These are phyloP conservation scores for Thalpophila matura DNA, from an alignment of 2,888 invertebrate species.

Conservation along the genomic window DNA sequence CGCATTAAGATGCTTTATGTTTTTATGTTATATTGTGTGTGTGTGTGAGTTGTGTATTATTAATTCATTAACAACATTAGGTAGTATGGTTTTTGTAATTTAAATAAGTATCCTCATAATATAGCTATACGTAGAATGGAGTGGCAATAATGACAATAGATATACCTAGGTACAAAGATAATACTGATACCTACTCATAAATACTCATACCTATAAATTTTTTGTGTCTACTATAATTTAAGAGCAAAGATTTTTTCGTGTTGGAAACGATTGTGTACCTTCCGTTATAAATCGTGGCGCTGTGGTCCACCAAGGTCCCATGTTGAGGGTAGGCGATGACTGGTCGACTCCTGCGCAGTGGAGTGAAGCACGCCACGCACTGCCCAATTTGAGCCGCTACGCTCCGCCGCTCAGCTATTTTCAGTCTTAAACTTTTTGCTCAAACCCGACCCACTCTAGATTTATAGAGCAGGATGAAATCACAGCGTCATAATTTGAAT, in stretches of 20 bases:
- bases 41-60: constrained; percentile 25
- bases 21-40: constrained; percentile 32
- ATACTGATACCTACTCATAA: no score
- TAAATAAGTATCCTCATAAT: constrained; percentile 5
- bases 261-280: constrained; percentile 11
- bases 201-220: constrained; percentile 1
- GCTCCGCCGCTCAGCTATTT: constrained; percentile 78
- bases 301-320: constrained; percentile 43
- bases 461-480: constrained; percentile 50
- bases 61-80: constrained; percentile 34
- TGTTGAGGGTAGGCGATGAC: constrained; percentile 73
- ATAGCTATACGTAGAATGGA: constrained; percentile 10
- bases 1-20: constrained; percentile 40
- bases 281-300: constrained; percentile 29
- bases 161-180: no score
- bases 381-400: constrained; percentile 74
- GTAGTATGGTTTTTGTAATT: constrained; percentile 6
- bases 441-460: constrained; percentile 49
- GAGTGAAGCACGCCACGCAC: constrained; percentile 77
- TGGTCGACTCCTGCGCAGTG: constrained; percentile 77
- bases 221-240: constrained; percentile 10
- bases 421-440: constrained; percentile 72
- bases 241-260: constrained; percentile 15
- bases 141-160: constrained; percentile 8
- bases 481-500: constrained; percentile 50